A percentile compares a stretch with the other conserved stretches of the same genome.
These are phyloP conservation scores for Panthera leo DNA, from an alignment of 2,113 vertebrate species.

Conservation along the genomic window DNA sequence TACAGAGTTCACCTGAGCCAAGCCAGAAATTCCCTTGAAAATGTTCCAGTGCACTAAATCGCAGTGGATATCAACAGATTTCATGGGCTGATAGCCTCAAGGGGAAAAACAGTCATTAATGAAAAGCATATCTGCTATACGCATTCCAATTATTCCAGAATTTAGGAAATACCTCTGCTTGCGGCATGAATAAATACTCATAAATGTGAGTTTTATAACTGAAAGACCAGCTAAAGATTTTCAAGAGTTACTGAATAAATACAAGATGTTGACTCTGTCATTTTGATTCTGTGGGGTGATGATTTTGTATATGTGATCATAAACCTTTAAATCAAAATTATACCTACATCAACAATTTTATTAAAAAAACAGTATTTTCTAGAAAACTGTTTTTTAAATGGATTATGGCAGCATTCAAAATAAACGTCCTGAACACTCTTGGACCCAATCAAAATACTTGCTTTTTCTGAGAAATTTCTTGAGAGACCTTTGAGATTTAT, in stretches of 20 bases:
- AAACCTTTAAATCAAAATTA: slow-evolving; percentile 5
- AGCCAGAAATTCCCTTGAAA: not conserved
- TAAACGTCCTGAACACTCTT: slow-evolving; percentile 41
- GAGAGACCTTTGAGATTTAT: slow-evolving; percentile 32
- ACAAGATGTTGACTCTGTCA: not conserved
- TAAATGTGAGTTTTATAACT: not conserved
- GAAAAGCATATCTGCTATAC: not conserved
- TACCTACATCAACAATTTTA: not conserved
- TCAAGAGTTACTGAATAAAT: not conserved
- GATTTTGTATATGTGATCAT: not conserved
- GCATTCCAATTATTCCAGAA: not conserved
- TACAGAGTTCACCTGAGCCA: not conserved
- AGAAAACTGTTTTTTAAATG: slow-evolving; percentile 38
- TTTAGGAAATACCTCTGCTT: not conserved
- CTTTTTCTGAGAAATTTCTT: slow-evolving; percentile 48
- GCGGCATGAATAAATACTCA: not conserved
- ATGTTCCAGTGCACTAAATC: not conserved
- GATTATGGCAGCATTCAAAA: slow-evolving; percentile 17
- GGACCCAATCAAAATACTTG: not conserved
- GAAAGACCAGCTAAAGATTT: not conserved
- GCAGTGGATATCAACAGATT: not conserved
- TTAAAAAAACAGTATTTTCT: not conserved
- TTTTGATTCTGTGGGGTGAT: not conserved
- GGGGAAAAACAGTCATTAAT: not conserved
- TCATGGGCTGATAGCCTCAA: not conserved